Evolutionary conservation across 2,888 invertebrate species (phyloP).

Genomic region (Pantelozetes paolii): DNA sequence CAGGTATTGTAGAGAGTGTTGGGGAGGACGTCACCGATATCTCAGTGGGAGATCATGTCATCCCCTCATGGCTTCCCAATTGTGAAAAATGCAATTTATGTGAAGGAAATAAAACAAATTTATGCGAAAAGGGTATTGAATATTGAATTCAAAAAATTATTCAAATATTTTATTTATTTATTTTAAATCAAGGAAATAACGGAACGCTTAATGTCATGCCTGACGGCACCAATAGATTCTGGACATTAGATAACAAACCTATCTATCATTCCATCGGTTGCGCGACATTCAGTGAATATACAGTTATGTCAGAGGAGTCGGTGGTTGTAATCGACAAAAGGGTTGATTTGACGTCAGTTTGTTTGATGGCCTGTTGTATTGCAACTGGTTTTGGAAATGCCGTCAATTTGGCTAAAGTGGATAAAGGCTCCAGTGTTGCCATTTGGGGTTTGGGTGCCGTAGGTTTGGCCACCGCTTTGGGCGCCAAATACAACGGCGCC

Average conservation of each 20-base stretch:
- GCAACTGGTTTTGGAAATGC: constrained; percentile 45
- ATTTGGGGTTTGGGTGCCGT: constrained; percentile 53
- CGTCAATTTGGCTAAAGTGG: constrained; percentile 50
- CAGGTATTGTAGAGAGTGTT: constrained; percentile 29
- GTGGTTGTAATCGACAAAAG: constrained; percentile 73
- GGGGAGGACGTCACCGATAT: background rate
- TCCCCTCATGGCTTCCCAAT: constrained; percentile 57
- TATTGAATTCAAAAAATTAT: no score
- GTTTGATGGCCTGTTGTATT: constrained; percentile 45
- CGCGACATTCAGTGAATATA: constrained; percentile 88
- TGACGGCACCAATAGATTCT: constrained; percentile 78
- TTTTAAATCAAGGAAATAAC: constrained; percentile 62
- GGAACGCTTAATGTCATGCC: constrained; percentile 61
- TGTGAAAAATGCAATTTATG: constrained; percentile 58
- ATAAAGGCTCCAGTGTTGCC: constrained; percentile 50
- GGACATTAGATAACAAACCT: constrained; percentile 67
- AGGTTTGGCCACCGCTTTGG: constrained; percentile 52
- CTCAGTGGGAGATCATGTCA: constrained; percentile 55
- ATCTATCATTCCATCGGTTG: constrained; percentile 63
- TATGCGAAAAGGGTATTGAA: no score
- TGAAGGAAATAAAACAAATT: constrained; percentile 57
- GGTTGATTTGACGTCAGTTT: no score
- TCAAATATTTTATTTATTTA: no score
- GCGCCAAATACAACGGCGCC: constrained; percentile 51
- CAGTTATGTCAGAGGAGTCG: constrained; percentile 89